These are phyloP conservation scores for Megaceryle alcyon DNA, from an alignment of 2,797 vertebrate genomes.

Conservation along the genomic window DNA sequence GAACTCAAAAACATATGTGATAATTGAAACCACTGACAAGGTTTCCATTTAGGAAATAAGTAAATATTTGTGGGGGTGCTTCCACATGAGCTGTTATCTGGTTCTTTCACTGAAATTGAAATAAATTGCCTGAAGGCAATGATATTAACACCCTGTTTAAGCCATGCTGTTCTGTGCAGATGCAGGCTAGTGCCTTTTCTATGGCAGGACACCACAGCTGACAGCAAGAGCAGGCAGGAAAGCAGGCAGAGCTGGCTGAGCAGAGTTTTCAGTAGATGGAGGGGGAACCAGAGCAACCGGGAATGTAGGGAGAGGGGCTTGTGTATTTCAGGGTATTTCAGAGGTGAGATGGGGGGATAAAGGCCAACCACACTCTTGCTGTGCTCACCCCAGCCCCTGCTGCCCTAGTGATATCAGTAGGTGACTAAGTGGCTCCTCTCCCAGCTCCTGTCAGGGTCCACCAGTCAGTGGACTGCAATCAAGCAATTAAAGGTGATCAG, in stretches of 20 bases:
- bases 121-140: not conserved
- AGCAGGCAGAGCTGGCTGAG: not conserved
- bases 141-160: not conserved
- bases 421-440: fast-evolving
- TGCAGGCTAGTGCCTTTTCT: not conserved
- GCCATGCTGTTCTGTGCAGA: not conserved
- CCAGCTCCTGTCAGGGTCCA: not conserved
- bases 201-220: not conserved
- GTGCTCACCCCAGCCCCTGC: not conserved
- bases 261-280: not conserved
- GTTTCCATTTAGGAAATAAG: not conserved
- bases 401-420: not conserved
- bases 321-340: not conserved
- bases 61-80: not conserved
- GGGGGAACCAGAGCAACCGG: not conserved
- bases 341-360: not conserved
- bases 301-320: not conserved
- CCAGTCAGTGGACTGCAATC: not conserved
- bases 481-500: not conserved
- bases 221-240: not conserved
- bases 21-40: not conserved
- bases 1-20: not conserved
- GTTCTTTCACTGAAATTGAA: not conserved
- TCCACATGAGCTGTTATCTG: not conserved
- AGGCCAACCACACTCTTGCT: fast-evolving